Evolutionary conservation across 2,113 vertebrate genomes (phyloP).

Genomic region (Danionella cerebrum): DNA sequence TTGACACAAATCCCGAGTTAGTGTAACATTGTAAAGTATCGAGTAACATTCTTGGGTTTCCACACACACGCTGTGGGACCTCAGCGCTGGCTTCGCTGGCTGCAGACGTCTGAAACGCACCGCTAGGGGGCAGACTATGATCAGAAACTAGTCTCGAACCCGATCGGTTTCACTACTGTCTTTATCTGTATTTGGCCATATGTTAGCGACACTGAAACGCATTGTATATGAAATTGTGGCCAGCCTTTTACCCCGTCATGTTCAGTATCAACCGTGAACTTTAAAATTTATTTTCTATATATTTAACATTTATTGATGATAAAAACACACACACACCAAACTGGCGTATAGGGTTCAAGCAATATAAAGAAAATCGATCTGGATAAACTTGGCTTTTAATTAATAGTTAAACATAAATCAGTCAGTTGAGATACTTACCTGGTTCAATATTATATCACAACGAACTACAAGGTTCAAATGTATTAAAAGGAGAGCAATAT

Average conservation of each 20-base stretch:
- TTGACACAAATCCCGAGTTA: slow-evolving; percentile 40
- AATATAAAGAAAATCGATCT: neutral
- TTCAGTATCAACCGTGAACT: neutral
- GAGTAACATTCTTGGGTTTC: slow-evolving; percentile 48
- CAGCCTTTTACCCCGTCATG: neutral
- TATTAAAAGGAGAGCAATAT: too few relatives aligned
- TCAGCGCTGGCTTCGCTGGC: slow-evolving; percentile 27
- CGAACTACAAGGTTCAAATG: too few relatives aligned
- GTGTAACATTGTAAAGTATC: slow-evolving; percentile 40
- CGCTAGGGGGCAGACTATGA: slow-evolving; percentile 94
- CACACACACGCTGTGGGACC: slow-evolving; percentile 27
- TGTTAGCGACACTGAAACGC: slow-evolving; percentile 56
- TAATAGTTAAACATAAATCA: neutral
- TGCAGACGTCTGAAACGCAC: slow-evolving; percentile 55
- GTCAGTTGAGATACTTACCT: neutral
- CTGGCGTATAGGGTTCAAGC: neutral
- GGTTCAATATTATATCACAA: too few relatives aligned
- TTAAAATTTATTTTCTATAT: too few relatives aligned
- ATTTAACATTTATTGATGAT: too few relatives aligned
- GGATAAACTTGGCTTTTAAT: neutral
- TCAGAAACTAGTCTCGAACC: slow-evolving; percentile 86
- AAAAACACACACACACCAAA: neutral
- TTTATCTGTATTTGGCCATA: slow-evolving; percentile 59
- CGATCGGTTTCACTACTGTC: slow-evolving; percentile 70
- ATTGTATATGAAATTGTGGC: slow-evolving; percentile 36